Evolutionary conservation across 2,888 invertebrate species (phyloP).

Genomic region (Phyllotreta cruciferae): DNA sequence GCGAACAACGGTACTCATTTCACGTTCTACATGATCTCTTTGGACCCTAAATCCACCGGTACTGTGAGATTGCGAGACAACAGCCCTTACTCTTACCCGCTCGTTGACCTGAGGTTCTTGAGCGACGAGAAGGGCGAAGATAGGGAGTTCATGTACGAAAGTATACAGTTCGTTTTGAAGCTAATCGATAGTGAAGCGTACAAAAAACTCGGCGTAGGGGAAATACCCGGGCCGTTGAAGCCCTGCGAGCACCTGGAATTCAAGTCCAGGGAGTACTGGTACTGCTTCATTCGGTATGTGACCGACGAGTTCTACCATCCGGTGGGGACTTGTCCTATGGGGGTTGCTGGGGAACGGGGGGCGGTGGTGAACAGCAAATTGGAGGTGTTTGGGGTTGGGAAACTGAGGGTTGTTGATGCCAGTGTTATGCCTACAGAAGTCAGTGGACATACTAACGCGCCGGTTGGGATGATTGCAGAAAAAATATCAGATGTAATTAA

Average conservation of each 20-base stretch:
- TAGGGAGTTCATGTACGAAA: slow-evolving; percentile 64
- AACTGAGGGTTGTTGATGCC: slow-evolving; percentile 69
- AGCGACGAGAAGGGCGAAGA: slow-evolving; percentile 59
- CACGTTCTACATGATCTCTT: slow-evolving; percentile 43
- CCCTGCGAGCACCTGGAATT: slow-evolving; percentile 61
- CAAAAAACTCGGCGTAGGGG: slow-evolving; percentile 61
- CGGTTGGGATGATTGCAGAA: slow-evolving; percentile 73
- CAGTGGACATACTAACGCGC: slow-evolving; percentile 67
- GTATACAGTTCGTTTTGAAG: slow-evolving; percentile 55
- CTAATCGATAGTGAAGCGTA: slow-evolving; percentile 63
- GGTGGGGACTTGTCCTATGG: slow-evolving; percentile 64
- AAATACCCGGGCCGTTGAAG: slow-evolving; percentile 22
- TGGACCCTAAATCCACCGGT: slow-evolving; percentile 62
- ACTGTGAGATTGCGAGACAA: slow-evolving; percentile 61
- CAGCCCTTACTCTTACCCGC: slow-evolving; percentile 57
- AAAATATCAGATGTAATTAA: slow-evolving; percentile 72
- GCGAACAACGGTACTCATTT: slow-evolving; percentile 45
- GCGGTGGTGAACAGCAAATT: slow-evolving; percentile 69
- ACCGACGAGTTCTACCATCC: slow-evolving; percentile 65
- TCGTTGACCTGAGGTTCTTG: slow-evolving; percentile 73
- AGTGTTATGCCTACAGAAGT: slow-evolving; percentile 65
- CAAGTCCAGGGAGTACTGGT: slow-evolving; percentile 71
- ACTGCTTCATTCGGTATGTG: slow-evolving; percentile 63
- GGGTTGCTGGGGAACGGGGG: slow-evolving; percentile 59
- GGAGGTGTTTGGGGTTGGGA: slow-evolving; percentile 65